Evolutionary conservation across 2,797 vertebrate species (phyloP), one percentile per base, ranked within the genome.

Genomic region (Microctenopoma stevenorrisi): DNA sequence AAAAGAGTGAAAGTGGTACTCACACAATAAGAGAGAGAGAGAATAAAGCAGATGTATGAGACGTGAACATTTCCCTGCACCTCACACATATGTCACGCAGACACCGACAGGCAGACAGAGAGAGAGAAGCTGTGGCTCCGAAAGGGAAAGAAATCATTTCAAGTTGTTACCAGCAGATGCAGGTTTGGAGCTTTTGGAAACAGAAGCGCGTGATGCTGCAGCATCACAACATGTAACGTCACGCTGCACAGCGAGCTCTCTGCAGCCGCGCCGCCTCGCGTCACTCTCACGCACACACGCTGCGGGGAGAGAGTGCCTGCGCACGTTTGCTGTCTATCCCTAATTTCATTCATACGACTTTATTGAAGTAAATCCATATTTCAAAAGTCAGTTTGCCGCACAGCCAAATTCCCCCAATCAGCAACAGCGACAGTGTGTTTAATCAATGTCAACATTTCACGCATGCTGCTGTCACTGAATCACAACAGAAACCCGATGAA

Each of bases 261-360:
- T 57, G 72, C 80, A 75, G 78, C 71, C 61, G 64, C 72, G 78
- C 71, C 61, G 64, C 72, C 82, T 76, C 22, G 68, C 56, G 74
- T 81, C 60, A 65, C 62, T 30, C 47, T 46, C 64, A 33, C 48
- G 58, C 50, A 40, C 56, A 42, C 48, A 51, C 38, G 30, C 37
- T 5, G 37, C 35, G 22, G 53, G 22, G 3, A n/a, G 54, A 11
- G 16, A 33, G 61, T 10, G 25, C 22, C 7, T 15, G 7, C 22
- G 16, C 30, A 37, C 16, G 25, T 18, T 35, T 35, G 4, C 42
- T 15, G 42, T 43, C 42, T 43, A 43, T 43, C 42, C 15, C 42
- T 43, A 3, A 14, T 43, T 47, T 13, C 33, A 47, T 44, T 33
- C 18, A 5, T 25, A 26, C 14, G 9, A 15, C 55, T 26, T 51